Percentiles rank a stretch among this genome's conserved stretches.
Conservation (phyloP, 2,113 vertebrate genomes). For the Hippocampus mohnikei region DNA sequence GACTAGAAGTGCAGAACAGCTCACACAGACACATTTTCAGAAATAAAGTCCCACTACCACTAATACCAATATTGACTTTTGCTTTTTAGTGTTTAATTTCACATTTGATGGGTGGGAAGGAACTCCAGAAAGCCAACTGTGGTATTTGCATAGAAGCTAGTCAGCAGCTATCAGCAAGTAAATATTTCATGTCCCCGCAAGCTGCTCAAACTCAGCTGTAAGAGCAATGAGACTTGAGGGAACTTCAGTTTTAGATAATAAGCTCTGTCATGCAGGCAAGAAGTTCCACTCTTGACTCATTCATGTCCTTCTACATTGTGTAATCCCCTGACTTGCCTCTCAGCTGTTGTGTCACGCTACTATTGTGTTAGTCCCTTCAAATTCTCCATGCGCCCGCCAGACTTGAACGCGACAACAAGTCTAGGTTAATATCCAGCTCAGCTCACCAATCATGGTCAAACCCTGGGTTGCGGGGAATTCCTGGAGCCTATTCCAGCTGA, state of each 20-base stretch:
- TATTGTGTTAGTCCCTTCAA: slow-evolving; percentile 7
- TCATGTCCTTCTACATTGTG: slow-evolving; percentile 3
- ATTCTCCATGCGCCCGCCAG: neutral
- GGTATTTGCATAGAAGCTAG: neutral
- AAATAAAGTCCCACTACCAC: neutral
- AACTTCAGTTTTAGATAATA: neutral
- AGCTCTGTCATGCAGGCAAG: neutral
- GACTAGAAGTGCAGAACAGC: too few species aligned
- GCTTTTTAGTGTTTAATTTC: neutral
- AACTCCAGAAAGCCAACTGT: neutral
- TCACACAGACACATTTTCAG: neutral
- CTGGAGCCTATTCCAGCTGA: too few species aligned
- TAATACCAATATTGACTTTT: neutral
- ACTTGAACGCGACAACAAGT: neutral
- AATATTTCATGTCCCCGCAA: neutral
- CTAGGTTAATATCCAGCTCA: neutral
- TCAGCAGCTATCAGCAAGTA: neutral
- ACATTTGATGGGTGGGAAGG: neutral
- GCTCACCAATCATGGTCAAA: neutral
- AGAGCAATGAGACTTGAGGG: neutral
- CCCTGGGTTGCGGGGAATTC: neutral
- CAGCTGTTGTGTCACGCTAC: neutral
- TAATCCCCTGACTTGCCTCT: neutral
- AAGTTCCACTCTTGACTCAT: slow-evolving; percentile 1
- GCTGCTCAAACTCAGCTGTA: neutral